Percentiles rank a stretch among this genome's conserved stretches.
These are phyloP conservation scores for Catalaphyllia jardinei DNA, from an alignment of 64 coral and sea anemone genomes.

Conservation along the genomic window DNA sequence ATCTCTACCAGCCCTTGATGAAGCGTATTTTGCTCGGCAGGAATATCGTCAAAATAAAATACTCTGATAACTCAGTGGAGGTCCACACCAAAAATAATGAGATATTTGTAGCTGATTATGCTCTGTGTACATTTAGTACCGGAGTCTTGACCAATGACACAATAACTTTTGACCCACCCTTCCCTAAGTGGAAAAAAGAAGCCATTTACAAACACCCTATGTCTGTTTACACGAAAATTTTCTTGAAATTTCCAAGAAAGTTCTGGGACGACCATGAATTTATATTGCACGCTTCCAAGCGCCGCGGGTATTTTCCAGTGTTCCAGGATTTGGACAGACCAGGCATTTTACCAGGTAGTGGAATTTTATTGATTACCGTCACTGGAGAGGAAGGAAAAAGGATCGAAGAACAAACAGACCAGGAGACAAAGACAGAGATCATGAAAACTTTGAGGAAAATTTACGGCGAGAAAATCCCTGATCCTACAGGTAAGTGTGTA, in stretches of 20 bases:
- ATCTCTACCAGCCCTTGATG: too few species aligned
- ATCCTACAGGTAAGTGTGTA: constrained; percentile 18
- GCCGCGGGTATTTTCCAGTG: constrained; percentile 26
- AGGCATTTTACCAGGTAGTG: constrained; percentile 31
- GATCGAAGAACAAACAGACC: constrained; percentile 28
- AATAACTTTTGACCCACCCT: constrained; percentile 20
- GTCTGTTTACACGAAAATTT: constrained; percentile 61
- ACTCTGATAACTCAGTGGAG: neutral
- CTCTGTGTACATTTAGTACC: constrained; percentile 51
- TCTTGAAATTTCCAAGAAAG: constrained; percentile 56
- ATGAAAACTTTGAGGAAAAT: constrained; percentile 31
- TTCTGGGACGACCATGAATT: constrained; percentile 55
- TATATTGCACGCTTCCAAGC: constrained; percentile 22
- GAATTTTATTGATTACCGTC: constrained; percentile 25
- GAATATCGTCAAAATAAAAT: neutral
- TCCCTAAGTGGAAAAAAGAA: constrained; percentile 65
- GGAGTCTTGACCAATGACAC: constrained; percentile 46
- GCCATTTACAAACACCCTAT: constrained; percentile 53
- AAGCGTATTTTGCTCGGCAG: too few species aligned
- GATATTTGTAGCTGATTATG: constrained; percentile 30
- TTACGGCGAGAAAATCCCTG: constrained; percentile 32
- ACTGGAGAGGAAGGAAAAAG: constrained; percentile 53
- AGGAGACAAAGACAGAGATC: constrained; percentile 40
- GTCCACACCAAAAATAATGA: constrained; percentile 15
- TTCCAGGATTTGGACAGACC: constrained; percentile 26